Evolutionary conservation across 92 coral and sea anemone species (phyloP).

Genomic region (Porites lobata): DNA sequence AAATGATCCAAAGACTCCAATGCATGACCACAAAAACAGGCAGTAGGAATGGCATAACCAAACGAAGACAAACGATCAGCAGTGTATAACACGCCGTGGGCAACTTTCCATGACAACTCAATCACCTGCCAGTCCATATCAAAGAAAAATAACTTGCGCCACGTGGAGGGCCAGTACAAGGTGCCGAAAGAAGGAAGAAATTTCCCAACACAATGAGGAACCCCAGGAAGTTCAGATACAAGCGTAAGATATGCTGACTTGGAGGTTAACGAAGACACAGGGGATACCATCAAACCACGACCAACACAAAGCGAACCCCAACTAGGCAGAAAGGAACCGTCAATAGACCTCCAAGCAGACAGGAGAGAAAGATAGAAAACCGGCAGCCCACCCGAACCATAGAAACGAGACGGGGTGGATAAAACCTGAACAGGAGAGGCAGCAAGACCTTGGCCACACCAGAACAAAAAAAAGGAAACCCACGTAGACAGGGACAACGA

Average conservation of each 20-base stretch:
- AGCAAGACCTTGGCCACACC: not conserved
- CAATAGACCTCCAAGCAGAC: not conserved
- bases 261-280: not conserved
- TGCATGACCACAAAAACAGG: not conserved
- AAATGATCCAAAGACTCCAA: too few relatives aligned
- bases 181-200: not conserved
- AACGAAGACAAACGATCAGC: slow-evolving; percentile 4
- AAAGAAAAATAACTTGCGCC: not conserved
- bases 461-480: not conserved
- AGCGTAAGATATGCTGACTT: not conserved
- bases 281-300: not conserved
- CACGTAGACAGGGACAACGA: not conserved
- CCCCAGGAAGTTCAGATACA: not conserved
- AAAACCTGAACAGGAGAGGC: not conserved
- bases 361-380: not conserved
- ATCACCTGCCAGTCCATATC: not conserved
- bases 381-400: not conserved
- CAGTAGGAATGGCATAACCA: not conserved
- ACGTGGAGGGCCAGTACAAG: not conserved
- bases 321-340: not conserved
- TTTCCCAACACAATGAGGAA: slow-evolving; percentile 1
- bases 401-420: too few relatives aligned
- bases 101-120: not conserved
- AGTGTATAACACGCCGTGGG: not conserved
- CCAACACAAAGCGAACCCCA: not conserved